These are phyloP conservation scores for Epinotia brunnichana DNA, from an alignment of 2,888 invertebrate species.

Conservation along the genomic window DNA sequence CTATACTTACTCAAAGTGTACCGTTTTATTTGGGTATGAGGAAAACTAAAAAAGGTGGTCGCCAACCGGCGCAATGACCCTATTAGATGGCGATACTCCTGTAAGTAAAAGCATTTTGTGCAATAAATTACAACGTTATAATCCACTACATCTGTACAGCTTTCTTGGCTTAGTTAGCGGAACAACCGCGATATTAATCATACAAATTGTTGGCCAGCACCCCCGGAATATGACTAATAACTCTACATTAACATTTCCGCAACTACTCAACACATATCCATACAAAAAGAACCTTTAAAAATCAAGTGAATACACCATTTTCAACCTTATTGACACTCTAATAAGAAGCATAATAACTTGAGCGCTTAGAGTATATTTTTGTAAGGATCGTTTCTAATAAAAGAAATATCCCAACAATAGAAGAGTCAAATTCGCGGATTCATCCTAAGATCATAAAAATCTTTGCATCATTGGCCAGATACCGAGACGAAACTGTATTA, in stretches of 20 bases:
- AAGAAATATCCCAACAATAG: constrained; percentile 32
- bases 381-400: neutral
- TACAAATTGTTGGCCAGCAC: constrained; percentile 24
- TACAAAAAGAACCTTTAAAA: constrained; percentile 10
- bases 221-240: constrained; percentile 31
- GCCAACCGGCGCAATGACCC: too few species aligned
- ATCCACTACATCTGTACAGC: constrained; percentile 5
- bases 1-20: too few species aligned
- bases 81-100: too few species aligned
- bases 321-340: neutral
- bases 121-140: neutral
- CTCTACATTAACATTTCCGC: constrained; percentile 23
- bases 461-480: constrained; percentile 29
- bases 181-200: constrained; percentile 26
- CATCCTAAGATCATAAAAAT: constrained; percentile 33
- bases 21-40: too few species aligned
- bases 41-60: too few species aligned
- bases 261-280: neutral
- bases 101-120: too few species aligned
- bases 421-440: constrained; percentile 23
- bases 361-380: constrained; percentile 6
- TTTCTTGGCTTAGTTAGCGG: constrained; percentile 17
- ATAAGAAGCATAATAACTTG: neutral
- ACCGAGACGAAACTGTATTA: constrained; percentile 16
- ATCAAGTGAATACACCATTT: neutral